Percentiles rank a stretch among this genome's conserved stretches.
phyloP scores from a whole-genome alignment of 2,113 vertebrate species.

The Odocoileus hemionus region DNA sequence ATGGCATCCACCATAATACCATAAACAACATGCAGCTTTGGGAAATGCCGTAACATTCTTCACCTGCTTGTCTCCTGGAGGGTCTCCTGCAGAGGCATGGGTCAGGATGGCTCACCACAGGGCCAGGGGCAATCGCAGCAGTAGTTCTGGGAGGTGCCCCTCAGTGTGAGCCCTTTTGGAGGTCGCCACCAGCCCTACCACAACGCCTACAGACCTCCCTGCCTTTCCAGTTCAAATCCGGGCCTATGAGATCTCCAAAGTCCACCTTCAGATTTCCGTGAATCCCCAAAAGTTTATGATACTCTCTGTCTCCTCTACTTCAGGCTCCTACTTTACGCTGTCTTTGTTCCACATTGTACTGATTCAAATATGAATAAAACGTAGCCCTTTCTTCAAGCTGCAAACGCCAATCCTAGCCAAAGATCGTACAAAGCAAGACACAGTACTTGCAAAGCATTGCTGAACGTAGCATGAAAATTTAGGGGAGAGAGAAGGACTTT shows the following conservation, averaged over 20 bases:
- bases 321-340: neutral
- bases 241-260: neutral
- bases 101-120: neutral
- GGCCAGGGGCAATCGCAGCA: neutral
- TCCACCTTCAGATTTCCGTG: neutral
- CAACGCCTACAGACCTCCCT: neutral
- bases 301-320: neutral
- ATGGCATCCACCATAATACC: neutral
- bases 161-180: neutral
- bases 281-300: neutral
- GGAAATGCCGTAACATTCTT: accelerated
- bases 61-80: neutral
- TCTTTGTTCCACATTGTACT: neutral
- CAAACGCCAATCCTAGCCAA: neutral
- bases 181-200: neutral
- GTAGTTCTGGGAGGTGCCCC: neutral
- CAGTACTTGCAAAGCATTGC: neutral
- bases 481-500: neutral
- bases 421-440: neutral
- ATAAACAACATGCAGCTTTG: neutral
- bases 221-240: neutral
- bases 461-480: accelerated
- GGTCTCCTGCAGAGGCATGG: neutral
- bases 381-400: neutral
- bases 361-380: neutral